phyloP scores from a whole-genome alignment of 2,888 invertebrate species.

The Sinelater perroti region DNA sequence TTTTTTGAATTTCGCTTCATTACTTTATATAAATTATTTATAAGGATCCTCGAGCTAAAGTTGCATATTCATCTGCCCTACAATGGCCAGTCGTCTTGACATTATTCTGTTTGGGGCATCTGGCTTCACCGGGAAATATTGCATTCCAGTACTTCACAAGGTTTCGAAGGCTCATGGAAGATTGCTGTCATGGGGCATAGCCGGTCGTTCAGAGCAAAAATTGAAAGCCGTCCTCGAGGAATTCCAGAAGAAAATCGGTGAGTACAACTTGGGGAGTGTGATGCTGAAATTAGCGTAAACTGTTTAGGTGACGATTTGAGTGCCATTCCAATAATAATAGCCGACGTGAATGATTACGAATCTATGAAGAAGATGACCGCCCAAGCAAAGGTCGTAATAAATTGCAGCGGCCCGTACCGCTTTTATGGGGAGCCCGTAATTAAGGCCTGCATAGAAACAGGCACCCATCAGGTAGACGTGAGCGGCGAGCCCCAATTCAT shows the following conservation, averaged over 20 bases:
- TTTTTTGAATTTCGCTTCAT: too few species aligned
- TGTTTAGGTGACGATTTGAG: constrained; percentile 66
- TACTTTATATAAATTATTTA: too few species aligned
- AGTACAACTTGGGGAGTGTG: too few species aligned
- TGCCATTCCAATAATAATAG: constrained; percentile 74
- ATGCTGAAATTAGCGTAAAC: too few species aligned
- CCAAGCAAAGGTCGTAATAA: constrained; percentile 81
- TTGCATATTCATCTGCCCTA: too few species aligned
- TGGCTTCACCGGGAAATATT: constrained; percentile 90
- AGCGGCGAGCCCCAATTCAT: constrained; percentile 84
- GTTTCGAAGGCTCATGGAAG: constrained; percentile 60
- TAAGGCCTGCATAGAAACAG: constrained; percentile 79
- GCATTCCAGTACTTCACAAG: constrained; percentile 71
- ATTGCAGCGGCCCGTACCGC: constrained; percentile 91
- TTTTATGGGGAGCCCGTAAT: constrained; percentile 92
- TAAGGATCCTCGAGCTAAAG: too few species aligned
- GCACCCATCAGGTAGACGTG: constrained; percentile 90
- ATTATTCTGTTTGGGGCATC: constrained; percentile 93
- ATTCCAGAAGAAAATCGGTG: constrained; percentile 61
- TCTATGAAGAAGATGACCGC: constrained; percentile 84
- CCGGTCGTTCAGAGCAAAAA: constrained; percentile 75
- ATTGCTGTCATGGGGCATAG: constrained; percentile 84
- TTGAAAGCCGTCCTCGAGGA: constrained; percentile 53
- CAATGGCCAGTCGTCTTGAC: constrained; percentile 67
- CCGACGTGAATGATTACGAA: constrained; percentile 77